These are phyloP conservation scores for Boulengerochromis microlepis DNA, from an alignment of 2,113 vertebrate genomes.

Conservation along the genomic window DNA sequence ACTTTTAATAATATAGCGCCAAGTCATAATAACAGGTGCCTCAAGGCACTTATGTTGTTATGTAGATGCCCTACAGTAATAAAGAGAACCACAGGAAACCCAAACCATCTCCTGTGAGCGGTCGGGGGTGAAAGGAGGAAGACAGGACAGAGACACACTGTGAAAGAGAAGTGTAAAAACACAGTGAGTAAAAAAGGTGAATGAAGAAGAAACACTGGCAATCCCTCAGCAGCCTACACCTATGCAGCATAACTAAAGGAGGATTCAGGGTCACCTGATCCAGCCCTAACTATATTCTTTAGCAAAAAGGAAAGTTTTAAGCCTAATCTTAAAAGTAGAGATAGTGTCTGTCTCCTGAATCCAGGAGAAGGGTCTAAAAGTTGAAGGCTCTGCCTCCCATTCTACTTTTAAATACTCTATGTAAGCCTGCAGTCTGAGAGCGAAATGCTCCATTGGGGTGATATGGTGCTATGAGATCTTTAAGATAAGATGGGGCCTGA, in stretches of 20 bases:
- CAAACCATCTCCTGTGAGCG: not conserved
- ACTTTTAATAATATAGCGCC: not conserved
- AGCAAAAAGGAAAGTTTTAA: not conserved
- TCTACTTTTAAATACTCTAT: not conserved
- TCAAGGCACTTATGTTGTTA: not conserved
- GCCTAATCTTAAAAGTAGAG: not conserved
- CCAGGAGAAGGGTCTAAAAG: not conserved
- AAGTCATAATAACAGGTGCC: not conserved
- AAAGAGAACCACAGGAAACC: not conserved
- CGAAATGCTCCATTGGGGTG: not conserved
- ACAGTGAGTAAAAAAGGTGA: not conserved
- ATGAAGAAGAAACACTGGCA: not conserved
- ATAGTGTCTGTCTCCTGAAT: not conserved
- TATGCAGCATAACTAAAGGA: not conserved
- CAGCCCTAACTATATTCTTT: not conserved
- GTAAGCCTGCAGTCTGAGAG: not conserved
- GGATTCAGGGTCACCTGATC: not conserved
- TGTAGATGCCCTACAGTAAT: not conserved
- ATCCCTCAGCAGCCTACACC: not conserved
- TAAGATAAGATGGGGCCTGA: not conserved
- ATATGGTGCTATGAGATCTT: not conserved
- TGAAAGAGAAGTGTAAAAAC: not conserved
- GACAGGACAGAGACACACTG: not conserved
- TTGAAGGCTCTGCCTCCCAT: not conserved
- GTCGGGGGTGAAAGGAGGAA: not conserved